Conservation (phyloP, 1,140 invertebrate genomes). For the Octopus bimaculoides region DNA sequence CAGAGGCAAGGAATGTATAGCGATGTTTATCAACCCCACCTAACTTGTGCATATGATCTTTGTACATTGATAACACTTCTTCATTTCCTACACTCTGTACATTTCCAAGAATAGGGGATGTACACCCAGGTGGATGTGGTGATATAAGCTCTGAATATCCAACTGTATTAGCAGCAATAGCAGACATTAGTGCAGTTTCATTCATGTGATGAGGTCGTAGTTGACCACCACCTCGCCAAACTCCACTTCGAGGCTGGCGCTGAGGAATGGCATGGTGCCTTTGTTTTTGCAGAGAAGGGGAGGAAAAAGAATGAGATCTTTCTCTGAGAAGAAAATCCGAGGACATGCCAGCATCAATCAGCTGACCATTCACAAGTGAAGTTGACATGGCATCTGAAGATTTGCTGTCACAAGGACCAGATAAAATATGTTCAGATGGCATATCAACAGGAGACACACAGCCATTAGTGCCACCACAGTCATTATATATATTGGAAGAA, state of each 20-base stretch:
- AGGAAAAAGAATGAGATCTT: background rate
- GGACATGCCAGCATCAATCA: background rate
- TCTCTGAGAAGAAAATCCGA: background rate
- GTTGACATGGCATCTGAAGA: background rate
- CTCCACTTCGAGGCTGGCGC: conserved; percentile 62
- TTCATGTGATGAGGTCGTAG: conserved; percentile 12
- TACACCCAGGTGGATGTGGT: background rate
- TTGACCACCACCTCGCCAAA: conserved; percentile 30
- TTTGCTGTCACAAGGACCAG: background rate
- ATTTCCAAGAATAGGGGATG: conserved; percentile 3
- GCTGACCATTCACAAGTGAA: background rate
- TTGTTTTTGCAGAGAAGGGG: background rate
- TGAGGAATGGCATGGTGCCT: conserved; percentile 65
- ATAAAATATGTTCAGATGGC: background rate
- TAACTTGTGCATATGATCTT: conserved; percentile 24
- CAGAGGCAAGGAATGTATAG: conserved; percentile 11
- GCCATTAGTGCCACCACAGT: background rate
- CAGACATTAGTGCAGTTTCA: background rate
- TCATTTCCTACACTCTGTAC: conserved; percentile 23
- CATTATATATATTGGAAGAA: conserved; percentile 17
- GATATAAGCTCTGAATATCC: background rate
- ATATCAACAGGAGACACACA: background rate
- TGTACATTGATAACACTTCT: conserved; percentile 34
- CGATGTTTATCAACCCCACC: conserved; percentile 15
- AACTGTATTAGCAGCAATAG: background rate